Conservation (phyloP, 1,140 invertebrate genomes). For the Chionoecetes opilio region DNA sequence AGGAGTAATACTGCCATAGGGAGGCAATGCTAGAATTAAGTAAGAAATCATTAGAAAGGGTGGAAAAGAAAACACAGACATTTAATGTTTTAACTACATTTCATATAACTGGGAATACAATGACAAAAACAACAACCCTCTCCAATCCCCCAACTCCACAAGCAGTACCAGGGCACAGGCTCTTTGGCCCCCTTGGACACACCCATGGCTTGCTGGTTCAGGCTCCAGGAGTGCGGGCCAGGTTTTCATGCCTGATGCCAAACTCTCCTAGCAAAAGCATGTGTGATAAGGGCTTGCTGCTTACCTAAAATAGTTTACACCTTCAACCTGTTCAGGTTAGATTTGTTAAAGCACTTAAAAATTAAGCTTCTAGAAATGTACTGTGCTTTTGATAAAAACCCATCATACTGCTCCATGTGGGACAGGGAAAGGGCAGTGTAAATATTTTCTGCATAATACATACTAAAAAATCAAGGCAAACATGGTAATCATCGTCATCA, state of each 20-base stretch:
- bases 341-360: slow-evolving; percentile 39
- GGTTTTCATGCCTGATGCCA: neutral
- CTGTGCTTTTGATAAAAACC: slow-evolving; percentile 40
- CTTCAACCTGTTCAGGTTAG: neutral
- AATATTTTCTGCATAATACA: slow-evolving; percentile 44
- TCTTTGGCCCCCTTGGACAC: slow-evolving; percentile 62
- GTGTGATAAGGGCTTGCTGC: slow-evolving; percentile 43
- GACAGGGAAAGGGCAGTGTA: neutral
- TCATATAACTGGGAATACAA: slow-evolving; percentile 79
- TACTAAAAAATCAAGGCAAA: slow-evolving; percentile 59
- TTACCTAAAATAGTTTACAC: slow-evolving; percentile 51
- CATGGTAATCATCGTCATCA: slow-evolving; percentile 56
- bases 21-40: too few species aligned
- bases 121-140: slow-evolving; percentile 78
- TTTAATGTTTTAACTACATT: slow-evolving; percentile 72
- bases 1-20: too few species aligned
- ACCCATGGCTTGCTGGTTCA: neutral
- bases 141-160: slow-evolving; percentile 75
- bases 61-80: slow-evolving; percentile 37
- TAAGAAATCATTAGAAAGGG: too few species aligned
- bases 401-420: slow-evolving; percentile 13
- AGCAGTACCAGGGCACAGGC: slow-evolving; percentile 63
- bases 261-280: slow-evolving; percentile 50
- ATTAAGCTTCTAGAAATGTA: neutral
- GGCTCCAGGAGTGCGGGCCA: neutral